Conservation (phyloP, 2,888 invertebrate genomes). For the Zhuqinia jingwanae region DNA sequence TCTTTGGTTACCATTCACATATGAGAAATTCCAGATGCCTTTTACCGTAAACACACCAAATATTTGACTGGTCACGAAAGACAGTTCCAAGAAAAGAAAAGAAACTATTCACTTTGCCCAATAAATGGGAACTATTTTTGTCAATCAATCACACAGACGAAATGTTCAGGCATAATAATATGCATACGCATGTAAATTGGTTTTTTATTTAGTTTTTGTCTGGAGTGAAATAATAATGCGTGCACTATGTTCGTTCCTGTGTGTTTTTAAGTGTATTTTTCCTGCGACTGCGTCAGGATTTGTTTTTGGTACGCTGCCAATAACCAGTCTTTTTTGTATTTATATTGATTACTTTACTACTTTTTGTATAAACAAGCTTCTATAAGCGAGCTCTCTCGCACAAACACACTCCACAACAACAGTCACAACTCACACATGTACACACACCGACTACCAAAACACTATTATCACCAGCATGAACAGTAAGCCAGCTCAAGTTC, state of each 20-base stretch:
- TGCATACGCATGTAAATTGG: background rate
- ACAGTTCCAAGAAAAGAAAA: background rate
- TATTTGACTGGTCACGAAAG: constrained; percentile 12
- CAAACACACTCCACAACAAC: constrained; percentile 4
- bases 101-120: constrained; percentile 38
- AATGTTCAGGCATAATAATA: too few species aligned
- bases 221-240: constrained; percentile 41
- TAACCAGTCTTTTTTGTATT: constrained; percentile 41
- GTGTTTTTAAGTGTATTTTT: background rate
- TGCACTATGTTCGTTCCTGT: background rate
- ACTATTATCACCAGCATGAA: constrained; percentile 21
- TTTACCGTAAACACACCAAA: constrained; percentile 3
- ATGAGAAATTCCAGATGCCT: background rate
- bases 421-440: constrained; percentile 26
- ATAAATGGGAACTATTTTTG: background rate
- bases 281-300: constrained; percentile 19
- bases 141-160: constrained; percentile 37
- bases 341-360: constrained; percentile 52
- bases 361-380: constrained; percentile 41
- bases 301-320: constrained; percentile 66
- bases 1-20: too few species aligned
- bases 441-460: constrained; percentile 25
- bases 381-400: constrained; percentile 10
- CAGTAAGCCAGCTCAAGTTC: constrained; percentile 60
- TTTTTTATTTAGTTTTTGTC: constrained; percentile 6